Percentiles rank a stretch among this genome's conserved stretches.
These are phyloP conservation scores for Tinea semifulvella DNA, from an alignment of 2,888 invertebrate genomes.

Conservation along the genomic window DNA sequence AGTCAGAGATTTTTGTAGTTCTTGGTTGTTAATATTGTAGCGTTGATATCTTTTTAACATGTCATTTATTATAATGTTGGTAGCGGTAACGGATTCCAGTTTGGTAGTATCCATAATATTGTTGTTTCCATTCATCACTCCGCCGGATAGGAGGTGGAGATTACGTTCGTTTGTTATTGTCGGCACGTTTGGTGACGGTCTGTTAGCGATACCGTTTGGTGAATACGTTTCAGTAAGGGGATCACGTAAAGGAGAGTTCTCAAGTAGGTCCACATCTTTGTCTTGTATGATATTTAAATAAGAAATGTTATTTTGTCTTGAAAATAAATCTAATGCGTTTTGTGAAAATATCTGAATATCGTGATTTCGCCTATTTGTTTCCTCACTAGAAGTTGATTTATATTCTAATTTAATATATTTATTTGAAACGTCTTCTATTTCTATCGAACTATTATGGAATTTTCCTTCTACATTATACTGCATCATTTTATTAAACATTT, in stretches of 20 bases:
- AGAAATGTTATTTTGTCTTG: conserved; percentile 1
- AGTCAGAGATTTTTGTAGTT: background rate
- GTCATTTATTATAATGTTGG: conserved; percentile 1
- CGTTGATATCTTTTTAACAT: conserved; percentile 1
- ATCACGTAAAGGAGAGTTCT: conserved; percentile 52
- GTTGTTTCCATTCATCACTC: conserved; percentile 11
- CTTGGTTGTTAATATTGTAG: background rate
- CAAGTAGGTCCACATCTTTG: conserved; percentile 42
- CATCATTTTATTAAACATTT: background rate
- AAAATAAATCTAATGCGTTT: background rate
- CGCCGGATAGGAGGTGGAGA: conserved; percentile 26
- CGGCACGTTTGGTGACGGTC: conserved; percentile 48
- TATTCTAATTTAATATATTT: background rate
- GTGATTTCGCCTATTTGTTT: background rate
- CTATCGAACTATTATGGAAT: background rate
- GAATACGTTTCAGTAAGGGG: conserved; percentile 56
- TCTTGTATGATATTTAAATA: conserved; percentile 32
- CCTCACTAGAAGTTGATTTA: background rate
- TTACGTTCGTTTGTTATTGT: conserved; percentile 53
- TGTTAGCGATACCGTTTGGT: conserved; percentile 57
- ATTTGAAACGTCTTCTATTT: background rate
- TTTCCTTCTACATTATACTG: background rate
- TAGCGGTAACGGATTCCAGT: background rate
- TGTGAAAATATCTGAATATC: background rate
- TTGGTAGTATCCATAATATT: conserved; percentile 7